phyloP scores from a whole-genome alignment of 2,888 invertebrate genomes.

The Nomada fucata region DNA sequence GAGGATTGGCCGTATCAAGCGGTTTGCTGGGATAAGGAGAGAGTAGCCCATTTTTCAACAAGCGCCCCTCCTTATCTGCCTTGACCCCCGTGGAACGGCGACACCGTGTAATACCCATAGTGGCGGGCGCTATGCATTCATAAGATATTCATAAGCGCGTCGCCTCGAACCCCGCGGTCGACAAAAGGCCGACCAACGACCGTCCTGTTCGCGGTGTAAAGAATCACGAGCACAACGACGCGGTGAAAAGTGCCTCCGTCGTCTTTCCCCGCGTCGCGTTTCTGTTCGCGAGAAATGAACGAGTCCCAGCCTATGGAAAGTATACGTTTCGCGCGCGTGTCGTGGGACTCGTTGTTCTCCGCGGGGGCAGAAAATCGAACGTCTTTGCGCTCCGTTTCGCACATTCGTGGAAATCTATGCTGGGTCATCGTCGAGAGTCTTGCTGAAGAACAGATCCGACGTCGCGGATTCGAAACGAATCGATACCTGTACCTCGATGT shows the following conservation, averaged over 20 bases:
- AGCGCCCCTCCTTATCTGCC: constrained; percentile 54
- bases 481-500: too few species aligned
- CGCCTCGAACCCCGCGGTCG: constrained; percentile 62
- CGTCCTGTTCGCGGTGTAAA: constrained; percentile 48
- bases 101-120: constrained; percentile 71
- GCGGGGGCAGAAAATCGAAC: background rate
- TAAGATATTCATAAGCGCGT: constrained; percentile 77
- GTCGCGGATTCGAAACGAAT: too few species aligned
- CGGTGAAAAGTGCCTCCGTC: background rate
- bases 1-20: constrained; percentile 62
- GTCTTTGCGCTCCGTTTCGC: background rate
- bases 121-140: constrained; percentile 76
- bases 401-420: background rate
- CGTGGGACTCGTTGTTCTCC: background rate
- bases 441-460: too few species aligned
- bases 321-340: background rate
- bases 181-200: constrained; percentile 61
- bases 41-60: constrained; percentile 67
- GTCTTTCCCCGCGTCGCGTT: background rate
- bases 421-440: too few species aligned
- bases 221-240: constrained; percentile 41
- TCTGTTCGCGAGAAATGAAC: background rate
- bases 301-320: too few species aligned
- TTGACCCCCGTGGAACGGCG: constrained; percentile 53
- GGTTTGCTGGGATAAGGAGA: constrained; percentile 46